Conservation (phyloP, 2,113 vertebrate genomes). For the Pungitius pungitius region DNA sequence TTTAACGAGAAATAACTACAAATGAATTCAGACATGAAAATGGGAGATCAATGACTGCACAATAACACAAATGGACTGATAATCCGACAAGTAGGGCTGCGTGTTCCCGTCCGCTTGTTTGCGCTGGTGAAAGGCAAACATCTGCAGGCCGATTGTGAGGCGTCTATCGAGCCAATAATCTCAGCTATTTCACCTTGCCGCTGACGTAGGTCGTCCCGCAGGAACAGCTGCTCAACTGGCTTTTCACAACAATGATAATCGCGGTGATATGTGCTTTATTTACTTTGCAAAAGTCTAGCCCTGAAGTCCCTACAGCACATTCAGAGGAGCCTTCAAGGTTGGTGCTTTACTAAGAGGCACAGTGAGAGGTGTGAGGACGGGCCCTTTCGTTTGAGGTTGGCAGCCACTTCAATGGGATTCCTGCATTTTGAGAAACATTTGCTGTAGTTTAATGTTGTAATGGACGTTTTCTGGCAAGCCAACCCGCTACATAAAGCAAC, state of each 20-base stretch:
- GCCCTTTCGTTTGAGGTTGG: background rate
- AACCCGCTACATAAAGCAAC: background rate
- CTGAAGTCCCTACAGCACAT: conserved; percentile 5
- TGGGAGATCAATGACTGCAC: background rate
- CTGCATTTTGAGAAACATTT: too few relatives aligned
- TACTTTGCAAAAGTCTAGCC: conserved; percentile 23
- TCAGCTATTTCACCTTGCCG: conserved; percentile 50
- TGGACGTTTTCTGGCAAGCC: background rate
- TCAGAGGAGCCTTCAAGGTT: conserved; percentile 45
- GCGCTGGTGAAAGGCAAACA: conserved; percentile 45
- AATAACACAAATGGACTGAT: conserved; percentile 5
- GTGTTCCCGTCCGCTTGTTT: conserved; percentile 29
- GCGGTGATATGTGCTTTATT: conserved; percentile 46
- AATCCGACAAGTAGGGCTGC: conserved; percentile 19
- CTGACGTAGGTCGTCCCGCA: conserved; percentile 49
- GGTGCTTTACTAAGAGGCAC: background rate
- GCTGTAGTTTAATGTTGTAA: too few relatives aligned
- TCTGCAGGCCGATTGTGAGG: conserved; percentile 43
- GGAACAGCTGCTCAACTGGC: conserved; percentile 45
- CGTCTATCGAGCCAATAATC: conserved; percentile 40
- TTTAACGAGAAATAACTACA: background rate
- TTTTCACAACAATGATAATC: conserved; percentile 49
- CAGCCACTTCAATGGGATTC: background rate
- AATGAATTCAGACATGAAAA: conserved; percentile 1
- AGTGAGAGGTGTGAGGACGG: background rate